Evolutionary conservation across 1,140 invertebrate species (phyloP), one percentile per base, ranked within the genome.

Genomic region (Drosophila insularis): DNA sequence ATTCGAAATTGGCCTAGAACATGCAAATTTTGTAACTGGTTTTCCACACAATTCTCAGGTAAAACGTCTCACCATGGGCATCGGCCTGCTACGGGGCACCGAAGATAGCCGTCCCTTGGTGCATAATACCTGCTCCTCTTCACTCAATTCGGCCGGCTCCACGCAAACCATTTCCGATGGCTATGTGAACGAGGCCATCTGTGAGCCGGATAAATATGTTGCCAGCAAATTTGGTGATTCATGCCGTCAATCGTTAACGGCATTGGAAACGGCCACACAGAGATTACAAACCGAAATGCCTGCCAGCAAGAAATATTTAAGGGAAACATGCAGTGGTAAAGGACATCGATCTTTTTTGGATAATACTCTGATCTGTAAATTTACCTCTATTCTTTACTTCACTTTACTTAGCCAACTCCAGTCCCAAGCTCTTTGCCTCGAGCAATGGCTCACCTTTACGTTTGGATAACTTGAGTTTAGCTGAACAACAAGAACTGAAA

Each of bases 401-500:
- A 19, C 2, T 19, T 7, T 0, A 0, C 21, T 23, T 23, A 92
- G 91, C 91, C 46, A 92, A 92, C 58, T 92, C 91, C 61, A 92
- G 91, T 68, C 91, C 91, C 17, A 92, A 92, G 62, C 70, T 91
- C n/a, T 92, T 91, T 71, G 94, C 94, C 43, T 94, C 95, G 17
- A 21, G 14, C 1, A 94, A 94, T 35, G 92, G 94, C 35, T 94
- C 43, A 11, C 43, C 95, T 1, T 94, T 95, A 80, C 92, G 95
- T 67, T 94, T 94, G 70, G 95, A 96, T 89, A 95, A 95, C 79
- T 92, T 96, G 40, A 94, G 94, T 74, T 94, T 94, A 80, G 94
- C 95, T 40, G 95, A 96, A 85, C 97, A 98, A 92, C 94, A 95
- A 21, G 96, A 98, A 78, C 93, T 98, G 3, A 94, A 95, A 76